Percentiles rank a stretch among this genome's conserved stretches.
Evolutionary conservation across 2,797 vertebrate genomes (phyloP).

Genomic region (Garrulus glandarius): DNA sequence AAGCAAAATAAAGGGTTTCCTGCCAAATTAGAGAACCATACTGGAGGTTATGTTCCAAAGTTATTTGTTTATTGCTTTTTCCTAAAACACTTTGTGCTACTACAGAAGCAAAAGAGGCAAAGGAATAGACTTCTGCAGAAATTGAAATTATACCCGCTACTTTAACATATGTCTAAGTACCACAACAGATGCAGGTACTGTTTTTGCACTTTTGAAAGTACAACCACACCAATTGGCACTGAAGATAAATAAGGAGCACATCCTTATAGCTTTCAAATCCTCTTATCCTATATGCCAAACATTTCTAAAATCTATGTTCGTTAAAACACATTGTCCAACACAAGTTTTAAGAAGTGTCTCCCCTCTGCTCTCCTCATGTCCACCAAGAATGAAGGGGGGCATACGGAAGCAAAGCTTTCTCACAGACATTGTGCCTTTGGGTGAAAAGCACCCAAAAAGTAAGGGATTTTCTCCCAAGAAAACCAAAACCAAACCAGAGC

Average conservation of each 20-base stretch:
- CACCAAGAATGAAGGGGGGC: background rate
- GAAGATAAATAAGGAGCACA: background rate
- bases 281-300: background rate
- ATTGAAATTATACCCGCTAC: background rate
- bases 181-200: background rate
- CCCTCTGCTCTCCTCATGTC: background rate
- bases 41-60: background rate
- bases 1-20: background rate
- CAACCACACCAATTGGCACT: background rate
- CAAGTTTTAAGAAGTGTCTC: background rate
- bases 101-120: background rate
- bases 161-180: background rate
- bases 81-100: background rate
- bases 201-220: background rate
- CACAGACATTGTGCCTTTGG: background rate
- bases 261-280: background rate
- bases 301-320: background rate
- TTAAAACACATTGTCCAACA: background rate
- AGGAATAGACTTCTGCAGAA: background rate
- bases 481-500: background rate
- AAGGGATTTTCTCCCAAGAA: background rate
- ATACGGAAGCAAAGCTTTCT: background rate
- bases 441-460: background rate
- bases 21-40: background rate
- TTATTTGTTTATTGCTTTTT: background rate